Evolutionary conservation across 2,113 vertebrate genomes (phyloP).

Genomic region (Felis chaus): DNA sequence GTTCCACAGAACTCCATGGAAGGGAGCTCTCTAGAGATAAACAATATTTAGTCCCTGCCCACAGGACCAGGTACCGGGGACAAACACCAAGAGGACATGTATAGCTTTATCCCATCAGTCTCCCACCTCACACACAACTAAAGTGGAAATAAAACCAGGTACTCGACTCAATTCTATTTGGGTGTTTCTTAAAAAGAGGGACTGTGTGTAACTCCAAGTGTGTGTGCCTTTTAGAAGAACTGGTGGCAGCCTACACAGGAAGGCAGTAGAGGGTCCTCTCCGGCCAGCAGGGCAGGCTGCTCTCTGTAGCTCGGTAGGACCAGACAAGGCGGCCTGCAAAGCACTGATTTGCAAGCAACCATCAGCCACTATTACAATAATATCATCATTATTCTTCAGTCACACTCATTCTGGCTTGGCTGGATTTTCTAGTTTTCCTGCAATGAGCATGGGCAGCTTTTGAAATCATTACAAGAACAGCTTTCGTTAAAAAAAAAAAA

Average conservation of each 20-base stretch:
- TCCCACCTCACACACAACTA: neutral
- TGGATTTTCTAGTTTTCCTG: neutral
- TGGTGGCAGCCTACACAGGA: neutral
- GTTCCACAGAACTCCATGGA: too few species aligned
- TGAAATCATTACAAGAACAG: neutral
- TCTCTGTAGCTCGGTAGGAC: neutral
- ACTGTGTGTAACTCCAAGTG: neutral
- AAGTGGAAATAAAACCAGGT: neutral
- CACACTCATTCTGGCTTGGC: neutral
- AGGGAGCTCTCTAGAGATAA: neutral
- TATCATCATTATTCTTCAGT: neutral
- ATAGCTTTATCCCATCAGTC: rapidly evolving
- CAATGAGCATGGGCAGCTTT: neutral
- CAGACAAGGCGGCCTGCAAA: neutral
- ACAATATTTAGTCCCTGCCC: neutral
- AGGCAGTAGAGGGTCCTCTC: neutral
- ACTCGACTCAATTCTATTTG: neutral
- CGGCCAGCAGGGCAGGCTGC: neutral
- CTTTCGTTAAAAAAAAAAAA: neutral
- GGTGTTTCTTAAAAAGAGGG: neutral
- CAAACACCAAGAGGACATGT: neutral
- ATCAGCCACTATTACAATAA: neutral
- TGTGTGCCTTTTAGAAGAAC: neutral
- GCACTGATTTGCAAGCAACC: neutral
- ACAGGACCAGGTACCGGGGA: too few species aligned